These are phyloP conservation scores for Drosophila pseudoobscura DNA, from an alignment of 1,140 invertebrate genomes.

Conservation along the genomic window DNA sequence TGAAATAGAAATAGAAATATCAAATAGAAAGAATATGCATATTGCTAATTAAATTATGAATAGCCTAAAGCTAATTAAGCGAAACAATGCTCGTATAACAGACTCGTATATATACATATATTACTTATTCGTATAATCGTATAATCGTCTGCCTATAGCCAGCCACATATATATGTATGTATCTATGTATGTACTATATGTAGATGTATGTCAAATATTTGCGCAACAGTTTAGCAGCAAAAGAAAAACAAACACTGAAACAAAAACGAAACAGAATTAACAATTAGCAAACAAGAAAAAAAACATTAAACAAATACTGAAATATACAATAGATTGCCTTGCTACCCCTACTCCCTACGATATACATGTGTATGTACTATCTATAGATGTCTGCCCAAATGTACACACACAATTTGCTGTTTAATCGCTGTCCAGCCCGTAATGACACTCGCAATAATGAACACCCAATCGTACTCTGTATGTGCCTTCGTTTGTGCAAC, in stretches of 20 bases:
- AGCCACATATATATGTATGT: constrained; percentile 1
- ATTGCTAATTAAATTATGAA: constrained; percentile 75
- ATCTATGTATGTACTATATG: no score
- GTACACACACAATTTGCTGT: constrained; percentile 48
- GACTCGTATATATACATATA: constrained; percentile 32
- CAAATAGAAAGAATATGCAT: constrained; percentile 60
- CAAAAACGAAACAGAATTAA: constrained; percentile 19
- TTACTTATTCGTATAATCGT: constrained; percentile 15
- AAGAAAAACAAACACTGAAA: constrained; percentile 28
- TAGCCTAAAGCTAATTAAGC: constrained; percentile 75
- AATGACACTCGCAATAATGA: constrained; percentile 31
- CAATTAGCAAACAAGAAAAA: constrained; percentile 18
- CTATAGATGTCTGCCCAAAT: constrained; percentile 64
- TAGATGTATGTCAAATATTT: constrained; percentile 62
- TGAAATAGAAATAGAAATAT: constrained; percentile 47
- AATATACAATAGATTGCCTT: constrained; percentile 48
- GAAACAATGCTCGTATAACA: constrained; percentile 59
- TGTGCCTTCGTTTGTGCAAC: constrained; percentile 53
- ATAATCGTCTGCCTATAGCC: constrained; percentile 40
- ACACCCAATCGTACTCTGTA: constrained; percentile 36
- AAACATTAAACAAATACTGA: constrained; percentile 33
- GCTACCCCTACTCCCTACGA: background rate
- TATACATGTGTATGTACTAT: background rate
- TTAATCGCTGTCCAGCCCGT: constrained; percentile 43
- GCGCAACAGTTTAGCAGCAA: constrained; percentile 37